phyloP scores from a whole-genome alignment of 2,888 invertebrate species.

The Cenopis cana region DNA sequence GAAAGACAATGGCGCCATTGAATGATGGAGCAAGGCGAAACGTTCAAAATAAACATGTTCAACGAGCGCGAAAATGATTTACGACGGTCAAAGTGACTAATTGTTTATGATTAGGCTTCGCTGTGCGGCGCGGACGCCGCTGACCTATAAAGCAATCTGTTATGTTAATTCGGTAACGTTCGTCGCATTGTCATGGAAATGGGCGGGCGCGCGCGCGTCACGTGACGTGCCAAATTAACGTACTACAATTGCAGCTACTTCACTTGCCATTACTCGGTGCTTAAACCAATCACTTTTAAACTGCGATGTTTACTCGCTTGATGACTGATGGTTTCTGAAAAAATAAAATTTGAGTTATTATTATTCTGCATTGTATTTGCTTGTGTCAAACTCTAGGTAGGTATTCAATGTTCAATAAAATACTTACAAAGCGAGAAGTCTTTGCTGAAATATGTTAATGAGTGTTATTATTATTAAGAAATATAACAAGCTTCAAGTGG shows the following conservation, averaged over 20 bases:
- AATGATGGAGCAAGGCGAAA: conserved; percentile 30
- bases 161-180: conserved; percentile 72
- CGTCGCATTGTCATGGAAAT: conserved; percentile 75
- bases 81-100: conserved; percentile 46
- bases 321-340: neutral
- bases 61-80: conserved; percentile 40
- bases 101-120: conserved; percentile 44
- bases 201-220: conserved; percentile 28
- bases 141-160: conserved; percentile 72
- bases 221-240: conserved; percentile 33
- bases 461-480: neutral
- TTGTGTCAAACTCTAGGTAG: neutral
- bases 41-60: conserved; percentile 30
- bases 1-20: conserved; percentile 34
- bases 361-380: neutral
- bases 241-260: conserved; percentile 37
- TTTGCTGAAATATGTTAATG: conserved; percentile 1
- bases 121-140: conserved; percentile 46
- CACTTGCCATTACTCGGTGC: conserved; percentile 25
- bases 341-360: neutral
- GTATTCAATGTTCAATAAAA: neutral
- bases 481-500: neutral
- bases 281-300: conserved; percentile 31
- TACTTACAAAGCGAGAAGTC: neutral
- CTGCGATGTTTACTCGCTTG: conserved; percentile 34